Evolutionary conservation across 2,888 invertebrate genomes (phyloP).

Genomic region (Pollenia angustigena): DNA sequence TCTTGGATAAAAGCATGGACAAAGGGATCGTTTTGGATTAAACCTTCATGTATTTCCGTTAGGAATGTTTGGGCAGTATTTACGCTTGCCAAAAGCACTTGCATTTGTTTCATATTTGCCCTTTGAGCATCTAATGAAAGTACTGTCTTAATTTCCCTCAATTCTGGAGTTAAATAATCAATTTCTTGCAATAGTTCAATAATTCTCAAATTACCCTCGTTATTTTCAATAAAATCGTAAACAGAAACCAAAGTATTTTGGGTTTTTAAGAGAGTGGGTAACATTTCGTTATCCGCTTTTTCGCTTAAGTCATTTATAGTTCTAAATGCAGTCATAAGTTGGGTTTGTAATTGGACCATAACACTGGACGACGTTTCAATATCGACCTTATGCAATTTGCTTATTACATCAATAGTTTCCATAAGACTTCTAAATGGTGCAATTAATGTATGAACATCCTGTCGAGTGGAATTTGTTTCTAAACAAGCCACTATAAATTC

Average conservation of each 20-base stretch:
- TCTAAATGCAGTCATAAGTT: constrained; percentile 81
- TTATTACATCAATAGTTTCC: constrained; percentile 76
- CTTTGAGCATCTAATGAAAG: background rate
- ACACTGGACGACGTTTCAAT: constrained; percentile 80
- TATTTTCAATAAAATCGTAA: constrained; percentile 82
- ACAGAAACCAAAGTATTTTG: constrained; percentile 80
- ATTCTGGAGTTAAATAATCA: constrained; percentile 79
- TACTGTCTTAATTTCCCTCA: constrained; percentile 73
- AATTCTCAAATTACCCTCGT: constrained; percentile 79
- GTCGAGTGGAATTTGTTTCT: constrained; percentile 4
- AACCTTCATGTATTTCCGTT: constrained; percentile 78
- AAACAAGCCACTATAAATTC: constrained; percentile 75
- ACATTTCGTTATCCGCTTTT: constrained; percentile 73
- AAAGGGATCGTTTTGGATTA: constrained; percentile 76
- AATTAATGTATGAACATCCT: constrained; percentile 71
- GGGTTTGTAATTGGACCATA: constrained; percentile 80
- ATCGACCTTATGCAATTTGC: constrained; percentile 77
- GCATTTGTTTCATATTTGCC: constrained; percentile 73
- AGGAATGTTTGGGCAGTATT: constrained; percentile 75
- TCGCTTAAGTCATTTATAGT: constrained; percentile 80
- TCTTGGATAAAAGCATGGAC: constrained; percentile 76
- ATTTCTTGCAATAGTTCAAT: constrained; percentile 82
- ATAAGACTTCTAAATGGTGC: constrained; percentile 77
- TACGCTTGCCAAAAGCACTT: constrained; percentile 75
- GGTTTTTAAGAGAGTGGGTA: constrained; percentile 76